These are phyloP conservation scores for Irena cyanogastra DNA, from an alignment of 2,113 vertebrate species.

Conservation along the genomic window DNA sequence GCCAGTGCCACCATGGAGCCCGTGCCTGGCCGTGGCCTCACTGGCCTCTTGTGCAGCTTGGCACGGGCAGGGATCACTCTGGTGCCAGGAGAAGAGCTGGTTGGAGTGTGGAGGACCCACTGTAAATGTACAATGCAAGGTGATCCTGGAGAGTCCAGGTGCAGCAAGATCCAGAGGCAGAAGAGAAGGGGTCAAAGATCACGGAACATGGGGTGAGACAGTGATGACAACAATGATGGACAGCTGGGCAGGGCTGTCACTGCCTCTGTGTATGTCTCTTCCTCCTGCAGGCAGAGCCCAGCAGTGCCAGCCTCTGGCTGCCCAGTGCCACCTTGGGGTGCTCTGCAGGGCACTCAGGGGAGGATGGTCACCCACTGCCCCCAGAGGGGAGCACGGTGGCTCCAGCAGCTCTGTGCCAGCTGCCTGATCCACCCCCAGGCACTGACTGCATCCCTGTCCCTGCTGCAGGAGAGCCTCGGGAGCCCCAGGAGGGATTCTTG, in stretches of 20 bases:
- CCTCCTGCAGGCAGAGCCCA: neutral
- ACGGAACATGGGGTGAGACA: rapidly evolving
- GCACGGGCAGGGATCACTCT: neutral
- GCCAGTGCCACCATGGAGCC: rapidly evolving
- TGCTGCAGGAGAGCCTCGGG: neutral
- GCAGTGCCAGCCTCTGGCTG: neutral
- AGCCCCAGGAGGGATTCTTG: neutral
- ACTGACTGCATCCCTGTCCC: neutral
- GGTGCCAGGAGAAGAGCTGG: neutral
- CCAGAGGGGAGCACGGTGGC: rapidly evolving
- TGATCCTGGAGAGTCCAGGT: rapidly evolving
- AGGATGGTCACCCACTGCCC: rapidly evolving
- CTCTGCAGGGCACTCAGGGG: neutral
- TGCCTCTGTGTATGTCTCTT: rapidly evolving
- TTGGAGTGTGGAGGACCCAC: neutral
- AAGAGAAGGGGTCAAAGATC: neutral
- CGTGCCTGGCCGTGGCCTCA: rapidly evolving
- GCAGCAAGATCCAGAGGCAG: neutral
- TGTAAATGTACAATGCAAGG: neutral
- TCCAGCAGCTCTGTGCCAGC: neutral
- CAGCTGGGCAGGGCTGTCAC: neutral
- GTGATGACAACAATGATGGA: neutral
- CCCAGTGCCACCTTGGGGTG: neutral
- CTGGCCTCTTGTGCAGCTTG: rapidly evolving
- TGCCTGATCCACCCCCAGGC: neutral